Conservation (phyloP, 1,140 invertebrate genomes). For the Rhopalosiphum padi region DNA sequence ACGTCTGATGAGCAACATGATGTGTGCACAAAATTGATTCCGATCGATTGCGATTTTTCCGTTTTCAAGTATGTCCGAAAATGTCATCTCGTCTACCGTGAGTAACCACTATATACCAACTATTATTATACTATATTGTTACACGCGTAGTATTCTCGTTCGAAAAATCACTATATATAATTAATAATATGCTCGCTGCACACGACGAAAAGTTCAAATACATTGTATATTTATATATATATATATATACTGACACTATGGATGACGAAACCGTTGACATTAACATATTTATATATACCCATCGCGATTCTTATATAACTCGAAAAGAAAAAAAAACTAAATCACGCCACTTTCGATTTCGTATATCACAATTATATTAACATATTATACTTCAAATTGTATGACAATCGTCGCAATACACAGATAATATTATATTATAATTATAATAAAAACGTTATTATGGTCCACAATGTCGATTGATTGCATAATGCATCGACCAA, state of each 20-base stretch:
- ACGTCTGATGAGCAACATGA: no score
- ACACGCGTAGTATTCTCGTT: no score
- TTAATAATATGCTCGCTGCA: no score
- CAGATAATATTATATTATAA: no score
- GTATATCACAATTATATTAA: background rate
- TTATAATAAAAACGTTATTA: background rate
- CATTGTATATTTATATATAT: no score
- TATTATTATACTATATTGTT: background rate
- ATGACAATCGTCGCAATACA: background rate
- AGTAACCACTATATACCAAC: background rate
- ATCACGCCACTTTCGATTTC: background rate
- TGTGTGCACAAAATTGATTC: background rate
- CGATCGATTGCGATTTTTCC: background rate
- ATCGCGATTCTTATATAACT: background rate
- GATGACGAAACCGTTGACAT: no score
- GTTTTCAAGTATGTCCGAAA: background rate
- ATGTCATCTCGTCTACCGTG: background rate
- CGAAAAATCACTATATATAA: no score
- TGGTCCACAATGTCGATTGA: background rate
- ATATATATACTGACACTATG: no score
- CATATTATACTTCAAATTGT: background rate
- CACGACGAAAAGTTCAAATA: no score
- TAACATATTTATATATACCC: no score
- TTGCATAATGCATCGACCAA: background rate
- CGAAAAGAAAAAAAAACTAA: background rate